Conservation (phyloP, 2,113 vertebrate genomes). For the Spea bombifrons region DNA sequence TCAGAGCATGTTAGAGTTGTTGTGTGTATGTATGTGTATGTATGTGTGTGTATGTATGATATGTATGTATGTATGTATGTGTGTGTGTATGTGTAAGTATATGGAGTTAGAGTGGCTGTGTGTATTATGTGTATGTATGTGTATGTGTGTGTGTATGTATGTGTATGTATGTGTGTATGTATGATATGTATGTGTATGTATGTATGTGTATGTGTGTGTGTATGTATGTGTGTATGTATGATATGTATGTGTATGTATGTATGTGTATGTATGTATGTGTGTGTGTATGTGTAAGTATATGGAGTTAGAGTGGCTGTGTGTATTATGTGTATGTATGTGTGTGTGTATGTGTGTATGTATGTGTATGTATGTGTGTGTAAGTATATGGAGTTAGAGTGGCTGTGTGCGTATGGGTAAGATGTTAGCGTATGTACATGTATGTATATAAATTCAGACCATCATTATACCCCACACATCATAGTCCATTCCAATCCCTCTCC, state of each 20-base stretch:
- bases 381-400: background rate
- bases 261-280: background rate
- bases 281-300: background rate
- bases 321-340: background rate
- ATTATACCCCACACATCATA: too few relatives aligned
- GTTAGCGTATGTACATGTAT: background rate
- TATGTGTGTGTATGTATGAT: background rate
- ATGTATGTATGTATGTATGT: background rate
- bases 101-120: too few relatives aligned
- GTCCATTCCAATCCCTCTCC: too few relatives aligned
- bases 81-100: background rate
- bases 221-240: background rate
- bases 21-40: background rate
- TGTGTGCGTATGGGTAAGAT: background rate
- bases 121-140: background rate
- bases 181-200: background rate
- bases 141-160: background rate
- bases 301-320: too few relatives aligned
- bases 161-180: background rate
- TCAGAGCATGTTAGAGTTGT: background rate
- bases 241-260: background rate
- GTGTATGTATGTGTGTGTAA: background rate
- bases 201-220: background rate
- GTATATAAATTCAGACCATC: too few relatives aligned
- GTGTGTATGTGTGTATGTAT: background rate